Conservation (phyloP, 2,888 invertebrate species). For the Tridacna gigas region DNA sequence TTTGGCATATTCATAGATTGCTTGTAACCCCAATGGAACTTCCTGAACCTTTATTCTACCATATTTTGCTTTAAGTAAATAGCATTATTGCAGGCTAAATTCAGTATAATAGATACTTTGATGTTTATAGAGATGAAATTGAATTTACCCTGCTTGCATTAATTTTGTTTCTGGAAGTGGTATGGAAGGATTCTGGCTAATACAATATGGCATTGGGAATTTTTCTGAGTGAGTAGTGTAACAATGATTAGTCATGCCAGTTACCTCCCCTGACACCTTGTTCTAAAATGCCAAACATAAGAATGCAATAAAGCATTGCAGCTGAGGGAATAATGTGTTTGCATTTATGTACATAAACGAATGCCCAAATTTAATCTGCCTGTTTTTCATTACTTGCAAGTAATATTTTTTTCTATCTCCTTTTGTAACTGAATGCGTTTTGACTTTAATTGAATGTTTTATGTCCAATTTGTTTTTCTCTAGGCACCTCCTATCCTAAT, state of each 20-base stretch:
- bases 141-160: constrained; percentile 10
- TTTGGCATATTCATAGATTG: constrained; percentile 31
- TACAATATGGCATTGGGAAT: constrained; percentile 25
- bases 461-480: constrained; percentile 9
- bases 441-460: constrained; percentile 25
- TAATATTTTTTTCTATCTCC: constrained; percentile 44
- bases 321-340: constrained; percentile 48
- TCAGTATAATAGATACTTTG: not conserved
- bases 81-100: constrained; percentile 3
- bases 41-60: constrained; percentile 22
- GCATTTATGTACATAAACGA: constrained; percentile 57
- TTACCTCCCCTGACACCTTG: constrained; percentile 48
- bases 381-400: constrained; percentile 51
- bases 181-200: constrained; percentile 23
- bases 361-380: constrained; percentile 62
- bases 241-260: constrained; percentile 49
- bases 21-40: constrained; percentile 37
- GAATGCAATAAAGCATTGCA: constrained; percentile 56
- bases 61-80: constrained; percentile 14
- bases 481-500: not conserved
- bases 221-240: constrained; percentile 61
- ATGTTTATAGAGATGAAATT: not conserved
- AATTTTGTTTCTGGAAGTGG: not conserved
- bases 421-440: constrained; percentile 43
- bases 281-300: constrained; percentile 52